A percentile compares a stretch with the other conserved stretches of the same genome.
Evolutionary conservation across 1,140 invertebrate species (phyloP).

Genomic region (Drosophila pseudoananassae): DNA sequence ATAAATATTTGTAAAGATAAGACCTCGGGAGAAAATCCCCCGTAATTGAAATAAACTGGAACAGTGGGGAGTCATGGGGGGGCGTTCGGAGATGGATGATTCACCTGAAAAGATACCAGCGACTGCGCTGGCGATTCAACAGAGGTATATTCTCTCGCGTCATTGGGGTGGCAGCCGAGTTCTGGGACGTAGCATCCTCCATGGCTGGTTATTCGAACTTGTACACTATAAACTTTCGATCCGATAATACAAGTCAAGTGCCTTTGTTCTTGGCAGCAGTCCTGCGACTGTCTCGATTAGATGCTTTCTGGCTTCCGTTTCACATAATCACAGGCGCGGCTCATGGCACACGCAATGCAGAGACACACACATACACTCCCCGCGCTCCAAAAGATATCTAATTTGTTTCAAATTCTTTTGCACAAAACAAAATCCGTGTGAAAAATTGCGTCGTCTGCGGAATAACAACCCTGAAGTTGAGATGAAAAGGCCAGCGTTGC

Average conservation of each 20-base stretch:
- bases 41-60: background rate
- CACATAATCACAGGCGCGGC: conserved; percentile 44
- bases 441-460: conserved; percentile 40
- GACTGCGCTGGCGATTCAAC: conserved; percentile 83
- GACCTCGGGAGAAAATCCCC: conserved; percentile 2
- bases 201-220: conserved; percentile 36
- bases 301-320: conserved; percentile 30
- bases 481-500: background rate
- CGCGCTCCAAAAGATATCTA: background rate
- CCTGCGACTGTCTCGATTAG: conserved; percentile 32
- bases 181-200: conserved; percentile 76
- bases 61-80: too few relatives aligned
- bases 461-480: conserved; percentile 13
- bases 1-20: conserved; percentile 25
- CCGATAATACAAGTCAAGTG: conserved; percentile 25
- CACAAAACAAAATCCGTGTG: conserved; percentile 50
- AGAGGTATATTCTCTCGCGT: conserved; percentile 85
- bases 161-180: conserved; percentile 76
- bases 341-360: conserved; percentile 49
- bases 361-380: conserved; percentile 24
- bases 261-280: conserved; percentile 30
- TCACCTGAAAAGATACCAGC: conserved; percentile 84
- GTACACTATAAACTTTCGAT: conserved; percentile 9
- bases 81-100: conserved; percentile 52
- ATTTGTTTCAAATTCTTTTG: conserved; percentile 53